Conservation (phyloP, 2,888 invertebrate species). For the Deroplatys truncata region DNA sequence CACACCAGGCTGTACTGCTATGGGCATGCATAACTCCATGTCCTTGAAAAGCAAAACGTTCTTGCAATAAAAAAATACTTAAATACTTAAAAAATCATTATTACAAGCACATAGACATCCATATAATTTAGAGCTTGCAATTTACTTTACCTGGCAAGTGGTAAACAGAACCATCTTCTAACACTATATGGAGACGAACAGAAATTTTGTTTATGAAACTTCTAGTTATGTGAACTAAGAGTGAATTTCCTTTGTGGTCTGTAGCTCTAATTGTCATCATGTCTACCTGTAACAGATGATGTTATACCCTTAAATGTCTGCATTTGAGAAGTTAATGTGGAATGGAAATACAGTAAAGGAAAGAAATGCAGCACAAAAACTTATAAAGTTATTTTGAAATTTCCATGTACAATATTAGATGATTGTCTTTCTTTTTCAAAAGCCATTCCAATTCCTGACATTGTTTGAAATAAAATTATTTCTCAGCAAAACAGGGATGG, state of each 20-base stretch:
- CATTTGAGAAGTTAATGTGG: too few species aligned
- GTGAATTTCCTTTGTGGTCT: conserved; percentile 53
- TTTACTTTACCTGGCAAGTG: conserved; percentile 45
- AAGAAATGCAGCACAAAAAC: too few species aligned
- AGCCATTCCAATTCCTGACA: too few species aligned
- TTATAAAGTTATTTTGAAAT: too few species aligned
- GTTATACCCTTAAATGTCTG: too few species aligned
- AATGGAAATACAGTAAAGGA: too few species aligned
- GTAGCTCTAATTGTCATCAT: conserved; percentile 47
- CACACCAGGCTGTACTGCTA: conserved; percentile 52
- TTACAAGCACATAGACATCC: background rate
- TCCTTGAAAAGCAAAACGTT: background rate
- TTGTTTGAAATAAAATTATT: too few species aligned
- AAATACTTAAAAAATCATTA: background rate
- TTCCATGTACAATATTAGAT: too few species aligned
- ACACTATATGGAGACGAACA: conserved; percentile 50
- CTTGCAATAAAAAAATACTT: background rate
- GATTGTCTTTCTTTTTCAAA: too few species aligned
- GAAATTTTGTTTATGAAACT: conserved; percentile 52
- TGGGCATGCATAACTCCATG: conserved; percentile 40
- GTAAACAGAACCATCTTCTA: conserved; percentile 46
- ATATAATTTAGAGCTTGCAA: background rate
- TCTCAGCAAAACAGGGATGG: too few species aligned
- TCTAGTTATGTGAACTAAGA: conserved; percentile 53
- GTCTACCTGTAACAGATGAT: conserved; percentile 15